phyloP scores from a whole-genome alignment of 2,888 invertebrate genomes.

The Xestia sexstrigata region DNA sequence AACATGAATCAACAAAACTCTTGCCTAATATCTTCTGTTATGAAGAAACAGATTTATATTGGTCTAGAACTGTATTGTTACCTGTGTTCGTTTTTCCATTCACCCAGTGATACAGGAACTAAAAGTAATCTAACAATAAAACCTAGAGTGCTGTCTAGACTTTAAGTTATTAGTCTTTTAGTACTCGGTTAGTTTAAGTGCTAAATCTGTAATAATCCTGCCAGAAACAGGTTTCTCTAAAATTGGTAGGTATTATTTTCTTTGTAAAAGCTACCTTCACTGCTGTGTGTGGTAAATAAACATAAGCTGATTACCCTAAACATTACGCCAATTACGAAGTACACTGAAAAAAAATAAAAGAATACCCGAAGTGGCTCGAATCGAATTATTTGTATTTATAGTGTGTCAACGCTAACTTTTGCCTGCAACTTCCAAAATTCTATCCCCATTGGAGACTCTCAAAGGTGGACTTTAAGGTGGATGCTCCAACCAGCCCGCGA shows the following conservation, averaged over 20 bases:
- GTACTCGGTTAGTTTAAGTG: neutral
- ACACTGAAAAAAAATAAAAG: too few species aligned
- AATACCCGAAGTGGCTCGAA: neutral
- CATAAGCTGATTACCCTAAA: neutral
- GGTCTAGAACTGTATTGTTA: neutral
- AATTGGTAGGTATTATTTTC: neutral
- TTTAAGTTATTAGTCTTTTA: neutral
- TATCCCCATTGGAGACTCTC: too few species aligned
- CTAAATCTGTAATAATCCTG: neutral
- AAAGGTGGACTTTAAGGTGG: too few species aligned
- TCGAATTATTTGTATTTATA: too few species aligned
- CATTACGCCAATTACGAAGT: too few species aligned
- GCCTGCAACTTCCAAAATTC: too few species aligned
- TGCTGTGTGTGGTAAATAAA: neutral
- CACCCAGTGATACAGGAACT: neutral
- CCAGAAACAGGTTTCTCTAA: neutral
- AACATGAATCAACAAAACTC: slow-evolving; percentile 21
- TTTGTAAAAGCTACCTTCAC: neutral
- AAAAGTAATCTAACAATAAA: neutral
- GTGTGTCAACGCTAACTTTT: too few species aligned
- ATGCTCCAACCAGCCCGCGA: too few species aligned
- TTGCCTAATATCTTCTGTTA: slow-evolving; percentile 1
- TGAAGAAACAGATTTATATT: slow-evolving; percentile 2
- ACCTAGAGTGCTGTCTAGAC: neutral
- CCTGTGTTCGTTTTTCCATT: neutral